Evolutionary conservation across 2,888 invertebrate genomes (phyloP).

Genomic region (Trichopria drosophilae): DNA sequence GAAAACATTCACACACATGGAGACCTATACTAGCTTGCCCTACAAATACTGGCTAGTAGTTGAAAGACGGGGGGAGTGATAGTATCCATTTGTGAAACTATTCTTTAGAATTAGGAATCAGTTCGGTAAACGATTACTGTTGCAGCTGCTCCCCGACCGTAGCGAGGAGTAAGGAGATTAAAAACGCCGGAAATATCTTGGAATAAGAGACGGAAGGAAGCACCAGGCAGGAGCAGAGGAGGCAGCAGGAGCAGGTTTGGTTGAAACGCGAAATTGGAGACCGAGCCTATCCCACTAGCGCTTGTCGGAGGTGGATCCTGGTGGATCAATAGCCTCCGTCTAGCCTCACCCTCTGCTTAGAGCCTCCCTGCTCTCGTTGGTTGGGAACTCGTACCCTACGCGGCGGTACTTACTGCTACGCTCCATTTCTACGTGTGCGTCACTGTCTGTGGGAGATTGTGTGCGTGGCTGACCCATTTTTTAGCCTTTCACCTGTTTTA

Average conservation of each 20-base stretch:
- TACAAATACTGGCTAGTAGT: too few relatives aligned
- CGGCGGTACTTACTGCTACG: too few relatives aligned
- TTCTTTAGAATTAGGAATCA: too few relatives aligned
- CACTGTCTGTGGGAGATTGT: not conserved
- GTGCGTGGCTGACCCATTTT: conserved; percentile 29
- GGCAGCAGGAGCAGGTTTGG: not conserved
- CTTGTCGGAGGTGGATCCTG: conserved; percentile 49
- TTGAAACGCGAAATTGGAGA: conserved; percentile 38
- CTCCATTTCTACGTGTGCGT: not conserved
- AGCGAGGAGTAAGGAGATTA: conserved; percentile 17
- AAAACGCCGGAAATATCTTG: too few relatives aligned
- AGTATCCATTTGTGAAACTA: too few relatives aligned
- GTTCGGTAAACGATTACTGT: too few relatives aligned
- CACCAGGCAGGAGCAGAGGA: too few relatives aligned
- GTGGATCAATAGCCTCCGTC: conserved; percentile 56
- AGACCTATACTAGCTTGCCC: too few relatives aligned
- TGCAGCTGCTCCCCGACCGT: conserved; percentile 4
- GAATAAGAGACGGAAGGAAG: too few relatives aligned
- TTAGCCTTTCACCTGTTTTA: conserved; percentile 29
- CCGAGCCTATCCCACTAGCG: conserved; percentile 56
- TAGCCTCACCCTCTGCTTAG: conserved; percentile 54
- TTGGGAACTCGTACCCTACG: conserved; percentile 48
- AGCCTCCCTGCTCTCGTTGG: conserved; percentile 55
- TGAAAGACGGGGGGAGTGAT: too few relatives aligned
- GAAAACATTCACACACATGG: too few relatives aligned